Evolutionary conservation across 2,113 vertebrate species (phyloP).

Genomic region (Corynorhinus townsendii): DNA sequence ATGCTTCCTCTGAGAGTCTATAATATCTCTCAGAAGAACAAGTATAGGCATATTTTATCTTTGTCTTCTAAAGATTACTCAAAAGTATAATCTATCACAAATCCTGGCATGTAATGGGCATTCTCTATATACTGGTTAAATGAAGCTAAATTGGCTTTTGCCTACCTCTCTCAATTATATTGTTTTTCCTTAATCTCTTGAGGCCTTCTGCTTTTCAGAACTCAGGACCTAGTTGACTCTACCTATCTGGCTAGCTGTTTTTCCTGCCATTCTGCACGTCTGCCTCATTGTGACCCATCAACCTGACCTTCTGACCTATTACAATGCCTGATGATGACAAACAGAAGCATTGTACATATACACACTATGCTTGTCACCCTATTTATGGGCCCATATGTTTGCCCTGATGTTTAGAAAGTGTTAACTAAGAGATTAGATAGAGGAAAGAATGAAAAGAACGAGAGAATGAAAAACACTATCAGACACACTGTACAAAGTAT

Average conservation of each 20-base stretch:
- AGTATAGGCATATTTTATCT: not conserved
- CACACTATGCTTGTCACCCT: not conserved
- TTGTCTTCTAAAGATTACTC: not conserved
- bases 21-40: not conserved
- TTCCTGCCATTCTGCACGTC: not conserved
- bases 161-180: not conserved
- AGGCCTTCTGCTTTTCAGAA: not conserved
- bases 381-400: not conserved
- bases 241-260: not conserved
- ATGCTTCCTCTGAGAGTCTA: not conserved
- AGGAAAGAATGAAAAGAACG: not conserved
- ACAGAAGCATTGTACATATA: not conserved
- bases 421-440: not conserved
- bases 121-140: not conserved
- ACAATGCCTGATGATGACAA: not conserved
- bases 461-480: not conserved
- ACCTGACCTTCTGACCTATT: not conserved
- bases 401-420: constrained; percentile 5
- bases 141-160: not conserved
- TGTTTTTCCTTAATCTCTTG: not conserved
- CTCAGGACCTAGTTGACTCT: not conserved
- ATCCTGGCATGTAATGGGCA: not conserved
- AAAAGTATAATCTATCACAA: not conserved
- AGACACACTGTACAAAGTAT: not conserved
- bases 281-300: not conserved